Percentiles rank a stretch among this genome's conserved stretches.
phyloP scores from a whole-genome alignment of 2,888 invertebrate species.

The Galerucella calmariensis region DNA sequence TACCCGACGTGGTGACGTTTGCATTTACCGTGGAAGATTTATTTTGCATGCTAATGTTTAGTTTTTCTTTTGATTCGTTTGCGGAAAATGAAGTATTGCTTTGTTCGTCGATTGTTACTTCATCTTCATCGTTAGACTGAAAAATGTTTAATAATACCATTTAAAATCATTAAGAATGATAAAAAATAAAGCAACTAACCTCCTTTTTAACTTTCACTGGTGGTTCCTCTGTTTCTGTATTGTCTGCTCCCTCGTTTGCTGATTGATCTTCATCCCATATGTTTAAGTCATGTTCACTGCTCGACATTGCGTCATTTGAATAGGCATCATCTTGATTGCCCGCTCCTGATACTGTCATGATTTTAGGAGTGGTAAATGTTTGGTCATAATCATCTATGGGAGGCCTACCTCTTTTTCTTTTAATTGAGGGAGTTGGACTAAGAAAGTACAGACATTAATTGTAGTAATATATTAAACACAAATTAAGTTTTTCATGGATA shows the following conservation, averaged over 20 bases:
- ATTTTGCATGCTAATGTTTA: slow-evolving; percentile 48
- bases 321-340: slow-evolving; percentile 59
- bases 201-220: slow-evolving; percentile 60
- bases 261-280: slow-evolving; percentile 63
- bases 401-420: slow-evolving; percentile 75
- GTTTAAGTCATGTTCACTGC: slow-evolving; percentile 62
- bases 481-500: too few relatives aligned
- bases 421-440: slow-evolving; percentile 58
- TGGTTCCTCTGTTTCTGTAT: slow-evolving; percentile 56
- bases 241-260: slow-evolving; percentile 57
- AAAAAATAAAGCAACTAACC: slow-evolving; percentile 25
- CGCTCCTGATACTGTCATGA: slow-evolving; percentile 64
- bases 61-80: slow-evolving; percentile 44
- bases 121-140: slow-evolving; percentile 52
- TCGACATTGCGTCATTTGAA: slow-evolving; percentile 64
- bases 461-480: too few relatives aligned
- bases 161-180: too few relatives aligned
- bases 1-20: slow-evolving; percentile 55
- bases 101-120: slow-evolving; percentile 52
- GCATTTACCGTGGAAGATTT: slow-evolving; percentile 49
- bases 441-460: too few relatives aligned
- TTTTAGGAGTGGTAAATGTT: slow-evolving; percentile 68
- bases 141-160: slow-evolving; percentile 11
- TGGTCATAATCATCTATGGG: slow-evolving; percentile 72
- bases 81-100: slow-evolving; percentile 53